Base-by-base conservation (phyloP, 2,797 vertebrate species). In the Valencia hispanica region DNA sequence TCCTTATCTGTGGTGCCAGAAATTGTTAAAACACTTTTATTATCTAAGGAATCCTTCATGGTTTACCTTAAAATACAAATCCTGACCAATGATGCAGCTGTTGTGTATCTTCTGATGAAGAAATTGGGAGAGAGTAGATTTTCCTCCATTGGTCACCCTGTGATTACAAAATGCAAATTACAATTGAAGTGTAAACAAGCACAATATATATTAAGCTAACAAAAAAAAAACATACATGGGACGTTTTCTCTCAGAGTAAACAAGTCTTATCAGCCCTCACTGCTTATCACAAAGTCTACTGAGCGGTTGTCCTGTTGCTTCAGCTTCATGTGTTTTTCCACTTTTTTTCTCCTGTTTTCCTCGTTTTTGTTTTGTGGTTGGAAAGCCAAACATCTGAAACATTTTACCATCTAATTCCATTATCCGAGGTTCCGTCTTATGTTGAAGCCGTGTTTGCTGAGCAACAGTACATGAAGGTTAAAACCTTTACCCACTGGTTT, bases 101-200 rank as follows among this genome's bases (percentile, higher is more conserved):
- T 96, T 96, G 55, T 94, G 95, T 79, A 98, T 93, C 68, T 86
- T 84, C 87, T 95, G 88, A 73, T 96, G 95, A 63, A 99, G 94
- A 79, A 91, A 94, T 82, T 74, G 87, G 68, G 97, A 94, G 75
- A 99, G 90, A 0, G 97, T 98, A 25, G 96, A 96, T 92, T 99
- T 99, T 3, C 98, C 98, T 25, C 97, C 97, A 84, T 98, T 99
- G 79, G 98, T 98, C 87, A 97, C 94, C 15, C 97, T 98, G 85
- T 73, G 57, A 50, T 66, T 34, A 76, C 68, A 61, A 6, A 65
- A 32, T 2, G 9, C 6, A 72, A 0, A 30, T 32, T 14, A 77
- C 30, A 39, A 14, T 0, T 25, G 25, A 30, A 47, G 30, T 30
- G 20, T 39, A 27, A 70, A 55, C 5, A 22, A 66, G 34, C 36